Base-by-base conservation (phyloP, 1,140 invertebrate species). In the Tyrophagus putrescentiae region DNA sequence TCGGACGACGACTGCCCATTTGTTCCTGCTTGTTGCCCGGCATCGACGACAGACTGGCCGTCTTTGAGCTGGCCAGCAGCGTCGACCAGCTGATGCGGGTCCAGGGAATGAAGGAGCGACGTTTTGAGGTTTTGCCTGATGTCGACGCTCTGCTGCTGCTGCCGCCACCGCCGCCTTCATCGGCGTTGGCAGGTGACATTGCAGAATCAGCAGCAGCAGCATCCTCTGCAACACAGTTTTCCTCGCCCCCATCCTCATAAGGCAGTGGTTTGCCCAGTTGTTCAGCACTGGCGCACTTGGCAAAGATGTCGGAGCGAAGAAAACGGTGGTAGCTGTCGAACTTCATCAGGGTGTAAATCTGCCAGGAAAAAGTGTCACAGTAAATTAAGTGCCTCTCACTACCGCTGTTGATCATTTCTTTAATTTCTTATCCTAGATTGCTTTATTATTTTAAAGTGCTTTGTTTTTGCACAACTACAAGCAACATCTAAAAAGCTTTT, bases 341-440 rank as follows among this genome's bases (percentile, higher is more conserved):
- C 72, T 95, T 95, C 89, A 97, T 95, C 64, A 97, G 76, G 76
- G 93, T 93, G 72, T 91, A 95, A 60, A 97, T 91, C 75, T 96
- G 86, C 39, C 44, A 18, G 27, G 2, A 4, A 61, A 50, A 57
- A 41, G 60, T 42, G 11, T 31, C 53, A 21, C 39, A 29, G 59
- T 54, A n/a, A n/a, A n/a, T n/a, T n/a, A n/a, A n/a, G n/a, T n/a
- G n/a, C n/a, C n/a, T n/a, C n/a, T n/a, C n/a, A n/a, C n/a, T n/a
- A n/a, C n/a, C n/a, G n/a, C n/a, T n/a, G n/a, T n/a, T n/a, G n/a
- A n/a, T n/a, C n/a, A n/a, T n/a, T n/a, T n/a, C n/a, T n/a, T n/a
- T n/a, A n/a, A n/a, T n/a, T n/a, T n/a, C n/a, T n/a, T n/a, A n/a
- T n/a, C n/a, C n/a, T n/a, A n/a, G n/a, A n/a, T n/a, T n/a, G n/a